These are phyloP conservation scores for Anisognathus igniventris DNA, from an alignment of 2,797 vertebrate genomes.

Conservation along the genomic window DNA sequence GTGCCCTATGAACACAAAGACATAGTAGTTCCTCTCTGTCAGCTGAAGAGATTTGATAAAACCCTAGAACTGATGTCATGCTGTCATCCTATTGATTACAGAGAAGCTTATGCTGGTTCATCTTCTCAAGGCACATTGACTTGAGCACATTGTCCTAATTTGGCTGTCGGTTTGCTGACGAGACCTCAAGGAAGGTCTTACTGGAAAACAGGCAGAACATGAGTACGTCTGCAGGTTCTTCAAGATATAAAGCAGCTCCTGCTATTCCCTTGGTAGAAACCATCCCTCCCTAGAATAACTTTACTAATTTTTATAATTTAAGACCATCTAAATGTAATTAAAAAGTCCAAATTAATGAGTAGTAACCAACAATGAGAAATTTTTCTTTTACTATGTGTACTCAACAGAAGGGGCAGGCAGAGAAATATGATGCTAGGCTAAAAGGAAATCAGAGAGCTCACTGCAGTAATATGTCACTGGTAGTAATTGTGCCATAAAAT, in stretches of 20 bases:
- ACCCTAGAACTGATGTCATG: neutral
- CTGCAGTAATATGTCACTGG: conserved; percentile 32
- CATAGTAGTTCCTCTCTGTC: neutral
- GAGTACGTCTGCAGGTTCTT: neutral
- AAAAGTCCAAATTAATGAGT: conserved; percentile 2
- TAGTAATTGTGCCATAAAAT: conserved; percentile 41
- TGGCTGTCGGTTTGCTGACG: neutral
- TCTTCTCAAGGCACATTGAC: neutral
- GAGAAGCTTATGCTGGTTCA: neutral
- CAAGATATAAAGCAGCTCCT: neutral
- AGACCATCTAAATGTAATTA: conserved; percentile 15
- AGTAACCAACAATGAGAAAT: neutral
- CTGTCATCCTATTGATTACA: neutral
- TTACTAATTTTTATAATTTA: conserved; percentile 19
- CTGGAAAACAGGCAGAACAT: neutral
- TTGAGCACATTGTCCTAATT: neutral
- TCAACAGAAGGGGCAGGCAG: neutral
- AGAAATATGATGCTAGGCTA: conserved; percentile 18
- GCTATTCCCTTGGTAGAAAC: neutral
- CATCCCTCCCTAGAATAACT: neutral
- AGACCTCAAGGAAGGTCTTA: neutral
- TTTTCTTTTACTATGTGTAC: neutral
- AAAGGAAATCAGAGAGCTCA: conserved; percentile 41
- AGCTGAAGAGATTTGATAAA: neutral
- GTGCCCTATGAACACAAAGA: neutral